Evolutionary conservation across 2,888 invertebrate species (phyloP), one percentile per base, ranked within the genome.

Genomic region (Andrena haemorrhoa): DNA sequence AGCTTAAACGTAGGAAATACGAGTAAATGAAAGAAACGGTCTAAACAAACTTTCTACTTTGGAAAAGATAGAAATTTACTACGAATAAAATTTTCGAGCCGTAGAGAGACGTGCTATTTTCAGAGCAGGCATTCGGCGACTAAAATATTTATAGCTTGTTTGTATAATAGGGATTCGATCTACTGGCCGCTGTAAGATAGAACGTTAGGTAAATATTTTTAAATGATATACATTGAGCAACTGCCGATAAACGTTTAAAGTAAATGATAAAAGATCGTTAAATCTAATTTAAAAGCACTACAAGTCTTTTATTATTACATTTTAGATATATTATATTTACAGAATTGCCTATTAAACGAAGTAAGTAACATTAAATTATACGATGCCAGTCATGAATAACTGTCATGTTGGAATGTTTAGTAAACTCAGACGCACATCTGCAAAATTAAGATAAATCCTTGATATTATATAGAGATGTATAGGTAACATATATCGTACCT

Each of bases 381-480:
- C 77, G 82, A 76, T 89, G 84, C 88, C 92, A 91, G 72, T 86
- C 79, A 23, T 89, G 74, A 75, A 49, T 84, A 33, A 88, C 85
- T 47, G 77, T 86, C 71, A 85, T 89, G 68, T 82, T 86, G 51
- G 90, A 89, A 72, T 84, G 71, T 23, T 81, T 78, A 56, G 86
- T 75, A 75, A 92, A 92, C 58, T 88, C 86, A 41, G 81, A 79
- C 58, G 91, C 92, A 63, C 92, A 92, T 82, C 92, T 92, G 86
- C 51, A 88, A 87, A 86, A 79, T 80, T 72, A 85, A 75, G 63
- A 72, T 75, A 66, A 77, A 73, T 51, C 58, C 53, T 69, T 58
- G 33, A 76, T 66, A 65, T 83, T 35, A 61, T 51, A 29, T 53
- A 71, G n/a, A 31, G 49, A 65, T 16, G 51, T 70, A 72, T 29